Conservation (phyloP, 2,888 invertebrate genomes). For the Pammene aurita region DNA sequence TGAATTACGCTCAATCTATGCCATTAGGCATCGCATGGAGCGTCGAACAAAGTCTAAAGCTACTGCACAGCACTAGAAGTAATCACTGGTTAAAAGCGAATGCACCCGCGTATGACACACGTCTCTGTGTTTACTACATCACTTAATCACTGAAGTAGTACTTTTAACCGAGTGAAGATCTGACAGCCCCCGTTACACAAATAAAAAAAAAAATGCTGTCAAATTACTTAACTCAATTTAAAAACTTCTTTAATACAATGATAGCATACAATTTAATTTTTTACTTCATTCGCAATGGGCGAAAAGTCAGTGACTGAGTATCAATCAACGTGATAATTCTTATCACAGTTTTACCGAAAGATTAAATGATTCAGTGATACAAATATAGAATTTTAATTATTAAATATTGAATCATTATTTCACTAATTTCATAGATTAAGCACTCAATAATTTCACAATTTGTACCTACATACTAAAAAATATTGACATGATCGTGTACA, state of each 20-base stretch:
- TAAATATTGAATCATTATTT: too few species aligned
- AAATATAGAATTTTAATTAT: not conserved
- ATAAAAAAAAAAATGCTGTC: too few species aligned
- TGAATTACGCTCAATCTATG: too few species aligned
- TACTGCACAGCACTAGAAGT: not conserved
- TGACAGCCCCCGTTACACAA: too few species aligned
- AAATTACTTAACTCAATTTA: too few species aligned
- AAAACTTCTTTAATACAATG: conserved; percentile 3
- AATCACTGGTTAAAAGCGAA: not conserved
- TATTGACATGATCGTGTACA: too few species aligned
- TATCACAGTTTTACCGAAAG: conserved; percentile 28
- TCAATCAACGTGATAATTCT: conserved; percentile 19
- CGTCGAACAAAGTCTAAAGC: not conserved
- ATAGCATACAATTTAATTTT: conserved; percentile 16
- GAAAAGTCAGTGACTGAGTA: conserved; percentile 34
- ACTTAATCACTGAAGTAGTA: conserved; percentile 6
- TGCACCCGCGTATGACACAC: not conserved
- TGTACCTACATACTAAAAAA: too few species aligned
- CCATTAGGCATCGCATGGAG: not conserved
- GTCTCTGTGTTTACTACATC: conserved; percentile 17
- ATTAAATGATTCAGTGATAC: conserved; percentile 5
- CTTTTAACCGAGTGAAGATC: too few species aligned
- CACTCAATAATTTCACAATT: too few species aligned
- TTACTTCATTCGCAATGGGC: conserved; percentile 10
- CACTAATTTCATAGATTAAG: too few species aligned